phyloP scores from a whole-genome alignment of 2,797 vertebrate species.

The Typhlichthys eigenmanni region DNA sequence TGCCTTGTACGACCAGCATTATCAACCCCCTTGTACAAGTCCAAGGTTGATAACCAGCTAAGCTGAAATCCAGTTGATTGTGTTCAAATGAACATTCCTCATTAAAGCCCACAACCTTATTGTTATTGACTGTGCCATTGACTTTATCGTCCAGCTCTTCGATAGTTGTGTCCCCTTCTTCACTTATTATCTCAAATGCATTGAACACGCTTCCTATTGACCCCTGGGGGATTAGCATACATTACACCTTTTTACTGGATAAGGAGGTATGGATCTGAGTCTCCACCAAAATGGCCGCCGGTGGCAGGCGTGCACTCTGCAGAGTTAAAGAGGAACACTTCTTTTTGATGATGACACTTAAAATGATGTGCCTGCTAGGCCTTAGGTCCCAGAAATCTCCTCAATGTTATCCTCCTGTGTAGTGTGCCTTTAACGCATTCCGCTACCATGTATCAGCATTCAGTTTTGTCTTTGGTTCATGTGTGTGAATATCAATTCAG shows the following conservation, averaged over 20 bases:
- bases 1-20: slow-evolving; percentile 51
- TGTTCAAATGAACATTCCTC: slow-evolving; percentile 84
- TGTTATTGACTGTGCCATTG: slow-evolving; percentile 84
- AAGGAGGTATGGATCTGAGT: slow-evolving; percentile 58
- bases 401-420: slow-evolving; percentile 18
- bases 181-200: slow-evolving; percentile 78
- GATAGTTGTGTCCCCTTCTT: slow-evolving; percentile 72
- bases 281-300: slow-evolving; percentile 31
- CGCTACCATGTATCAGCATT: slow-evolving; percentile 61
- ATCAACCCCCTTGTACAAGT: slow-evolving; percentile 73
- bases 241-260: slow-evolving; percentile 75
- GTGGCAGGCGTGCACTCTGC: slow-evolving; percentile 33
- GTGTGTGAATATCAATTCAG: slow-evolving; percentile 72
- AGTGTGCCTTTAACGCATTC: slow-evolving; percentile 13
- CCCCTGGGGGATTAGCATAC: slow-evolving; percentile 79
- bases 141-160: slow-evolving; percentile 80
- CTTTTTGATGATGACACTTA: neutral
- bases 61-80: slow-evolving; percentile 85
- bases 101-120: slow-evolving; percentile 82
- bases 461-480: slow-evolving; percentile 73
- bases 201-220: slow-evolving; percentile 79
- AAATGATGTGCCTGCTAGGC: neutral
- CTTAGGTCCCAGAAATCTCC: slow-evolving; percentile 5
- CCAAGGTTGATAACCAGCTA: slow-evolving; percentile 83
- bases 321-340: slow-evolving; percentile 32